Conservation (phyloP, 2,797 vertebrate genomes). For the Lutjanus campechanus region DNA sequence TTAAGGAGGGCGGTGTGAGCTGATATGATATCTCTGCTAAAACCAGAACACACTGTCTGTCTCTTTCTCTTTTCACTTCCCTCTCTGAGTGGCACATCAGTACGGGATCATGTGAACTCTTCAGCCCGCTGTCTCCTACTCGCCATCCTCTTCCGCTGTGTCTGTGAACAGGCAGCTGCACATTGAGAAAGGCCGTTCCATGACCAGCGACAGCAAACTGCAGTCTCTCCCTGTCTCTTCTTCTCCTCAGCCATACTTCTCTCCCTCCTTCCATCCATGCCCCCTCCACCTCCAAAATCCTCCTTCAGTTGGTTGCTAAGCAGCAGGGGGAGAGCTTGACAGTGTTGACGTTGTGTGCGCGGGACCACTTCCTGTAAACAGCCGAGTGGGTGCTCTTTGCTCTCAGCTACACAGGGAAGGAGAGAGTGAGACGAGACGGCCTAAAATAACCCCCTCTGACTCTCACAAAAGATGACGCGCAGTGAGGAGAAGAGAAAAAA, state of each 20-base stretch:
- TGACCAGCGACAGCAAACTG: conserved; percentile 28
- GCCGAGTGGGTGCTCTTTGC: conserved; percentile 70
- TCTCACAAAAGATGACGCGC: conserved; percentile 59
- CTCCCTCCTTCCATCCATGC: conserved; percentile 10
- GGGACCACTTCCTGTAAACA: conserved; percentile 82
- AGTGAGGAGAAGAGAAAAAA: conserved; percentile 16
- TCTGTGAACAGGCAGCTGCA: conserved; percentile 37
- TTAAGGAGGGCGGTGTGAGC: background rate
- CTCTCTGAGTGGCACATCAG: conserved; percentile 41
- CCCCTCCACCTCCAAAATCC: conserved; percentile 43
- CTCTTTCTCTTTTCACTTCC: conserved; percentile 16
- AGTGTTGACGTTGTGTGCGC: conserved; percentile 63
- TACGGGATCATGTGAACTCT: conserved; percentile 37
- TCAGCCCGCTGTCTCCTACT: conserved; percentile 31
- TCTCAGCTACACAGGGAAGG: conserved; percentile 53
- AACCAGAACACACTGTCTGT: conserved; percentile 20
- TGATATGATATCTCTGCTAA: background rate
- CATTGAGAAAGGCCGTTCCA: conserved; percentile 13
- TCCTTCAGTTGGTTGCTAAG: conserved; percentile 75
- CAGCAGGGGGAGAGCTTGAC: conserved; percentile 68
- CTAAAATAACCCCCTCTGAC: conserved; percentile 81
- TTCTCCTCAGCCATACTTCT: conserved; percentile 16
- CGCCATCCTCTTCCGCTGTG: background rate
- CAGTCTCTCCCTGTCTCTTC: conserved; percentile 15
- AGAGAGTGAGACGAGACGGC: conserved; percentile 67